Conservation (phyloP, 2,888 invertebrate species). For the Ennomos fuscantarius region DNA sequence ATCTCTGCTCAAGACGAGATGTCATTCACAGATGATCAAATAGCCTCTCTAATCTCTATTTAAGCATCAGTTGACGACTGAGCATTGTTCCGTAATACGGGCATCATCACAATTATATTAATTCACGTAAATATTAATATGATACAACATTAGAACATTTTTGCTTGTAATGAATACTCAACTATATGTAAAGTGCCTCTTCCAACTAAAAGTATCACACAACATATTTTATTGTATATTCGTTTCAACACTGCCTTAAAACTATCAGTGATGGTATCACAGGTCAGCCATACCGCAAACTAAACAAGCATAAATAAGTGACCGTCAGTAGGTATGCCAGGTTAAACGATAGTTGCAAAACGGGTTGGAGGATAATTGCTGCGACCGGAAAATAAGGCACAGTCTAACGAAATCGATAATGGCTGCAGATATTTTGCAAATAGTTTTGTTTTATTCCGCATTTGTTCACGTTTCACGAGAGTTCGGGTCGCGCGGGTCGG, state of each 20-base stretch:
- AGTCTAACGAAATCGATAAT: slow-evolving; percentile 20
- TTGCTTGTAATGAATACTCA: too few species aligned
- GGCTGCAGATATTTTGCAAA: slow-evolving; percentile 11
- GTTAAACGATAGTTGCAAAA: slow-evolving; percentile 26
- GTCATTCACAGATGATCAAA: too few species aligned
- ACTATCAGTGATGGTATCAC: slow-evolving; percentile 5
- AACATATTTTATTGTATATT: neutral
- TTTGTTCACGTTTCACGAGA: slow-evolving; percentile 7
- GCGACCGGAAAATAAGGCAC: slow-evolving; percentile 14
- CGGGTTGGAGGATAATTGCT: slow-evolving; percentile 22
- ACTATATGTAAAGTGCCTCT: too few species aligned
- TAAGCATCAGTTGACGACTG: too few species aligned
- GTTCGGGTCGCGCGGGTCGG: slow-evolving; percentile 1
- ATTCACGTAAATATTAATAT: too few species aligned
- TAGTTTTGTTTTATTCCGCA: slow-evolving; percentile 9
- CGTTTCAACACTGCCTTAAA: slow-evolving; percentile 4
- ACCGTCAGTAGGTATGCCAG: slow-evolving; percentile 3
- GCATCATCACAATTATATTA: too few species aligned
- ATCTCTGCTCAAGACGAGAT: too few species aligned
- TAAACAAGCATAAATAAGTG: slow-evolving; percentile 14
- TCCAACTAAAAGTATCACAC: neutral
- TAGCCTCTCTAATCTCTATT: too few species aligned
- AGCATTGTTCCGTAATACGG: too few species aligned
- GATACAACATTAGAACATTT: too few species aligned
- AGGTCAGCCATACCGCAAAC: slow-evolving; percentile 13